Conservation (phyloP, 1,140 invertebrate species). For the Popillia japonica region DNA sequence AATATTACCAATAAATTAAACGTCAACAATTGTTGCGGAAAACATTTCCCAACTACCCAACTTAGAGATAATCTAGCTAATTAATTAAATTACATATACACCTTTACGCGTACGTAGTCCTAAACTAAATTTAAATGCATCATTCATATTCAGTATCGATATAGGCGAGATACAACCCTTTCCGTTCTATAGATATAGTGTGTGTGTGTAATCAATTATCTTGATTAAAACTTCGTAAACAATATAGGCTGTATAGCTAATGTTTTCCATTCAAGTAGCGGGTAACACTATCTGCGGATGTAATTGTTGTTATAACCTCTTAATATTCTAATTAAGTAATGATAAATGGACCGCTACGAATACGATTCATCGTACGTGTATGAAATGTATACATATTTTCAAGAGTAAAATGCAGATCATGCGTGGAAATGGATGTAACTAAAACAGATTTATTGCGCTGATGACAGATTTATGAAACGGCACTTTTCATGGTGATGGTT, state of each 20-base stretch:
- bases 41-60: no score
- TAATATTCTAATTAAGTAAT: not conserved
- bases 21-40: no score
- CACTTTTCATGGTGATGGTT: no score
- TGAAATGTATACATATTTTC: no score
- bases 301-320: not conserved
- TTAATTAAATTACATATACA: no score
- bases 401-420: not conserved
- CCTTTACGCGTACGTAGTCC: no score
- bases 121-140: not conserved
- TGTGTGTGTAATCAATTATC: not conserved
- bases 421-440: not conserved
- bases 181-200: not conserved
- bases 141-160: not conserved
- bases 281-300: not conserved
- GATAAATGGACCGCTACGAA: not conserved
- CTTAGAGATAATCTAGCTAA: no score
- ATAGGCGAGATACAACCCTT: not conserved
- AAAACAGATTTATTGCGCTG: not conserved
- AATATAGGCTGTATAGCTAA: not conserved
- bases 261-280: not conserved
- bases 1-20: no score
- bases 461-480: not conserved
- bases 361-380: not conserved
- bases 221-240: slow-evolving; percentile 12